phyloP scores from a whole-genome alignment of 2,113 vertebrate genomes.

The Sminthopsis crassicaudata region DNA sequence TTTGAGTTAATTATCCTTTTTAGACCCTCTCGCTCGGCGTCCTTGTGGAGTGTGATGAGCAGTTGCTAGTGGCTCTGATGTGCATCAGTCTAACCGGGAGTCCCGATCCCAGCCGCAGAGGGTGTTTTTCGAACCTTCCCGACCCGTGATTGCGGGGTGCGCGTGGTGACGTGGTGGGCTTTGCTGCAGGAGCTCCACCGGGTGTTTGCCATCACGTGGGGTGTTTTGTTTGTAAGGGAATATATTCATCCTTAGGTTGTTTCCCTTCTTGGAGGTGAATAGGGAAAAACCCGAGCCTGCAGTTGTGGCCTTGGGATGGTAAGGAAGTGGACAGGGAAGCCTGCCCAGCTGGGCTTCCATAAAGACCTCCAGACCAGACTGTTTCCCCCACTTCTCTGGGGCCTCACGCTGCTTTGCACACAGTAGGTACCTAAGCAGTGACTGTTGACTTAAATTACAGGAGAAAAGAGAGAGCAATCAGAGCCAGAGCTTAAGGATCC shows the following conservation, averaged over 20 bases:
- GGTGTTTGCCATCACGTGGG: no score
- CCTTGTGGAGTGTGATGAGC: background rate
- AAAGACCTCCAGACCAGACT: background rate
- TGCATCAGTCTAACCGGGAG: constrained; percentile 43
- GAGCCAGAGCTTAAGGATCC: background rate
- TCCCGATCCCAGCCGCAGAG: constrained; percentile 32
- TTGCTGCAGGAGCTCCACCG: background rate
- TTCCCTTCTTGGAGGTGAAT: background rate
- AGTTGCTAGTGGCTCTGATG: background rate
- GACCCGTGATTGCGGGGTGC: background rate
- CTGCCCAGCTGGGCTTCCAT: background rate
- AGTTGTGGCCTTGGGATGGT: background rate
- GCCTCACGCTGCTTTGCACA: background rate
- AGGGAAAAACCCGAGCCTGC: background rate
- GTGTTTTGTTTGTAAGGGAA: background rate
- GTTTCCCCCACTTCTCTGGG: background rate
- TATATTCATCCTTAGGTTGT: background rate
- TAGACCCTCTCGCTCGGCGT: constrained; percentile 24
- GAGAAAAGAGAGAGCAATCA: background rate
- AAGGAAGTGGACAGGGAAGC: background rate
- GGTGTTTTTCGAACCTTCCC: constrained; percentile 14
- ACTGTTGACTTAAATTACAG: background rate
- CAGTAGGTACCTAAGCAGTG: background rate
- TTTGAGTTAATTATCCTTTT: constrained; percentile 17
- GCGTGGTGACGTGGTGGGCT: no score